A percentile compares a stretch with the other conserved stretches of the same genome.
Evolutionary conservation across 2,797 vertebrate species (phyloP).

Genomic region (Nasua narica): DNA sequence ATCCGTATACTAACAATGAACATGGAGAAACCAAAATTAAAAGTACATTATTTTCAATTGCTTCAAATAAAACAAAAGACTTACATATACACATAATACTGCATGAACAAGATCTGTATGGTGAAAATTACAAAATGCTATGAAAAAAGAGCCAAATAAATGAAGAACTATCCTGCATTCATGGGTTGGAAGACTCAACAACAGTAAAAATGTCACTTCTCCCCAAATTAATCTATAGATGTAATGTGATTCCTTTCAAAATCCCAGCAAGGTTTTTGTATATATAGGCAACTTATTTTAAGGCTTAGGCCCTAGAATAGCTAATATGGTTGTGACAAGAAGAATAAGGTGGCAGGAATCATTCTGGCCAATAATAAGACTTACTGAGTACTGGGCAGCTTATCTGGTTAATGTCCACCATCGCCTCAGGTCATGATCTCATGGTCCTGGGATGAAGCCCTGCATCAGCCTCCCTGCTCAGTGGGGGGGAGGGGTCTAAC

Average conservation of each 20-base stretch:
- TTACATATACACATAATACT: neutral
- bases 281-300: neutral
- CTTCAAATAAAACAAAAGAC: neutral
- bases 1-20: neutral
- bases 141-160: neutral
- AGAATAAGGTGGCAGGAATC: neutral
- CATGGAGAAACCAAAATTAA: neutral
- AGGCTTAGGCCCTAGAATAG: neutral
- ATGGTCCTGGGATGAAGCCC: neutral
- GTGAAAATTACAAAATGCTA: neutral
- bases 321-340: neutral
- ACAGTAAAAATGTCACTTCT: neutral
- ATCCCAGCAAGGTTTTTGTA: neutral
- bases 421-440: neutral
- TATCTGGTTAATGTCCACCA: neutral
- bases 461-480: neutral
- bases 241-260: neutral
- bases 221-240: neutral
- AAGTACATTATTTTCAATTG: neutral
- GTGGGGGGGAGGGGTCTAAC: neutral
- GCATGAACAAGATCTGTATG: neutral
- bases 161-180: neutral
- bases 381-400: fast-evolving
- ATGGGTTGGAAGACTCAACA: neutral
- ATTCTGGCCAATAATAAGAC: neutral